phyloP scores from a whole-genome alignment of 2,797 vertebrate species.

The Smutsia gigantea region DNA sequence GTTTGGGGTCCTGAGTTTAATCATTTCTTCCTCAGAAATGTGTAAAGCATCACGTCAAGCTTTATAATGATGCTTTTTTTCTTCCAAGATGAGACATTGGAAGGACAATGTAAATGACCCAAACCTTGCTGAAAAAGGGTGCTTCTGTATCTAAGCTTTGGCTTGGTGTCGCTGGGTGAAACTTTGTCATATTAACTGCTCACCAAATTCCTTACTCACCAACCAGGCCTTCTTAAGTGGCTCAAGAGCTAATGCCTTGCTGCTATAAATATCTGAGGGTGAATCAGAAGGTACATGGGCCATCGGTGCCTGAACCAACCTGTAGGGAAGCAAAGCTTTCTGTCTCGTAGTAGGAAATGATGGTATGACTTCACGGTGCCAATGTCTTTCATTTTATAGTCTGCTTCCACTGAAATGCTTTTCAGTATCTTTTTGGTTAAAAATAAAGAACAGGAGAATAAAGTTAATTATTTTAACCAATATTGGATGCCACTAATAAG shows the following conservation, averaged over 20 bases:
- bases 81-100: not conserved
- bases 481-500: not conserved
- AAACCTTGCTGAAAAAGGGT: not conserved
- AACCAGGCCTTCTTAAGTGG: not conserved
- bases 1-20: not conserved
- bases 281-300: not conserved
- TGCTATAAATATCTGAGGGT: not conserved
- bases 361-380: not conserved
- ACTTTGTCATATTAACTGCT: not conserved
- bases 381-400: not conserved
- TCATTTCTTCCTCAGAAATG: conserved; percentile 3
- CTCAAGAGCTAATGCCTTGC: not conserved
- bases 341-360: not conserved
- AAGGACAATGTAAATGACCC: not conserved
- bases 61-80: not conserved
- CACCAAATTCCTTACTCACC: not conserved
- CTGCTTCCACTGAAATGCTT: not conserved
- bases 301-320: not conserved
- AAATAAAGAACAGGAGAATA: not conserved
- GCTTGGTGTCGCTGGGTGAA: not conserved
- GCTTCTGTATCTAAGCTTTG: not conserved
- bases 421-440: not conserved
- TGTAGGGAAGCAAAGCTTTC: not conserved
- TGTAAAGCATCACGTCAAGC: not conserved
- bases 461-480: not conserved